A percentile compares a stretch with the other conserved stretches of the same genome.
These are phyloP conservation scores for Nothobranchius furzeri DNA, from an alignment of 2,113 vertebrate genomes.

Conservation along the genomic window DNA sequence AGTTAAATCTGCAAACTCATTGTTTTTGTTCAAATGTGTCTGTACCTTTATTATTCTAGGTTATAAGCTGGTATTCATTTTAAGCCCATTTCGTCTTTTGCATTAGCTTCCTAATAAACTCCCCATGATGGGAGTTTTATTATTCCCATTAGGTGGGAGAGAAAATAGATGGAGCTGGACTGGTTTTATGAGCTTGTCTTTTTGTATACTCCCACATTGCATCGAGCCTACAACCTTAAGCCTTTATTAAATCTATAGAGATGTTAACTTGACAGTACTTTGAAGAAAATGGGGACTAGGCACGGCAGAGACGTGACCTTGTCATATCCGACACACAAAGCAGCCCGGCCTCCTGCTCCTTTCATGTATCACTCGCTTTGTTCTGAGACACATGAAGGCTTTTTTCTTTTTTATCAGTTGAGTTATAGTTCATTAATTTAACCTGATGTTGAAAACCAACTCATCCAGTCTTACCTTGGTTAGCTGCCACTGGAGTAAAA, in stretches of 20 bases:
- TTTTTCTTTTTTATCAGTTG: slow-evolving; percentile 20
- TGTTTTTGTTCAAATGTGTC: background rate
- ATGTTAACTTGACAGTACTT: slow-evolving; percentile 53
- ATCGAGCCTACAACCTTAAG: slow-evolving; percentile 33
- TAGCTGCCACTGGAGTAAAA: slow-evolving; percentile 29
- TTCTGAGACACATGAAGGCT: slow-evolving; percentile 30
- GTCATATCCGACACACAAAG: slow-evolving; percentile 33
- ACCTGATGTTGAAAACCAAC: slow-evolving; percentile 33
- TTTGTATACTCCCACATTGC: slow-evolving; percentile 31
- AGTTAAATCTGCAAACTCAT: too few relatives aligned
- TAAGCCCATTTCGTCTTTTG: background rate
- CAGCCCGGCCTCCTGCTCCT: slow-evolving; percentile 5
- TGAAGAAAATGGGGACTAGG: slow-evolving; percentile 55
- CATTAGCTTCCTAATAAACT: background rate
- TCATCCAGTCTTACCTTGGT: slow-evolving; percentile 22
- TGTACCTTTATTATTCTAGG: too few relatives aligned
- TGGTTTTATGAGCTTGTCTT: slow-evolving; percentile 35
- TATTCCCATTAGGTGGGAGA: slow-evolving; percentile 18
- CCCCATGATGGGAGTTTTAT: slow-evolving; percentile 8
- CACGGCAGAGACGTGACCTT: slow-evolving; percentile 35
- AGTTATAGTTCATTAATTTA: slow-evolving; percentile 28
- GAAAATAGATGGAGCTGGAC: slow-evolving; percentile 32
- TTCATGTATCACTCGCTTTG: slow-evolving; percentile 41
- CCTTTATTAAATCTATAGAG: slow-evolving; percentile 50
- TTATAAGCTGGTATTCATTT: too few relatives aligned